Percentiles rank a stretch among this genome's conserved stretches.
These are phyloP conservation scores for Microcebus lehilahytsara DNA, from an alignment of 2,113 vertebrate genomes.

Conservation along the genomic window DNA sequence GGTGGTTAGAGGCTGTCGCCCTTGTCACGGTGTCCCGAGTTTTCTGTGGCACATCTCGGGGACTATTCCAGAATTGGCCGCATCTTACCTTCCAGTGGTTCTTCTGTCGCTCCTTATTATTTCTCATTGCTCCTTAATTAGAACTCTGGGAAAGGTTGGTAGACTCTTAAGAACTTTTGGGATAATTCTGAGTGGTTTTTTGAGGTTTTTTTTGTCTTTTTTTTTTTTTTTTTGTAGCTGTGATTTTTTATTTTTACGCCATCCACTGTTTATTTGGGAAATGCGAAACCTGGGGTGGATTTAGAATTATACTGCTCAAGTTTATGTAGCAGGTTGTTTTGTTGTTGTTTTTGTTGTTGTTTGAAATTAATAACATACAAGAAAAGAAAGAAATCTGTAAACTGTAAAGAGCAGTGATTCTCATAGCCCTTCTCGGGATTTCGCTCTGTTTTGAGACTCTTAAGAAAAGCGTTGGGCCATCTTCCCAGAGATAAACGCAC, in stretches of 20 bases:
- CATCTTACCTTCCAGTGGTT: not conserved
- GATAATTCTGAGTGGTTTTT: not conserved
- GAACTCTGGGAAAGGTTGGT: not conserved
- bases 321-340: not conserved
- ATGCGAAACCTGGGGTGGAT: not conserved
- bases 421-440: not conserved
- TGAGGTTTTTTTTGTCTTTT: not conserved
- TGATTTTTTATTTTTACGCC: not conserved
- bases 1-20: not conserved
- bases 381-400: slow-evolving; percentile 34
- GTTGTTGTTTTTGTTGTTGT: not conserved
- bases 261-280: not conserved
- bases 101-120: not conserved
- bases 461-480: not conserved
- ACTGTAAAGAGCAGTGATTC: not conserved
- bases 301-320: not conserved
- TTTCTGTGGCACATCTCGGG: not conserved
- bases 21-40: not conserved
- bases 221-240: not conserved
- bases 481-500: not conserved
- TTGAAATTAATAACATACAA: not conserved
- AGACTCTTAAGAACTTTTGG: not conserved
- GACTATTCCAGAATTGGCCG: not conserved
- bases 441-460: not conserved
- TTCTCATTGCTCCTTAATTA: slow-evolving; percentile 12